phyloP scores from a whole-genome alignment of 2,888 invertebrate genomes.

The Nebria salina region DNA sequence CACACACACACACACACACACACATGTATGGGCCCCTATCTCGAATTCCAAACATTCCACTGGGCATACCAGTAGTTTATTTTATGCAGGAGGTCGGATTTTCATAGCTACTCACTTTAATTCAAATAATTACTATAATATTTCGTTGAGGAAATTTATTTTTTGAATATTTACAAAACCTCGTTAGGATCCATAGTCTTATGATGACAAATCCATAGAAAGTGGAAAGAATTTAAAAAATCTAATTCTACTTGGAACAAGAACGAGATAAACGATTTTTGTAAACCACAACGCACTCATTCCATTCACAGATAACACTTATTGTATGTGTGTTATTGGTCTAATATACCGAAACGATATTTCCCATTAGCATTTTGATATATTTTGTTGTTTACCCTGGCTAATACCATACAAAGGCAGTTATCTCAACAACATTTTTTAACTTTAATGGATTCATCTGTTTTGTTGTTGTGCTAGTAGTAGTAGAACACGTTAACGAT shows the following conservation, averaged over 20 bases:
- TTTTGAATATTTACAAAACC: too few relatives aligned
- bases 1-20: not conserved
- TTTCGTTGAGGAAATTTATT: too few relatives aligned
- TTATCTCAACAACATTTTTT: not conserved
- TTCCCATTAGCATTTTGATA: not conserved
- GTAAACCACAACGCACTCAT: not conserved
- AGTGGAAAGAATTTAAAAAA: not conserved
- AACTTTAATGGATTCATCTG: not conserved
- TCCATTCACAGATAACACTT: not conserved
- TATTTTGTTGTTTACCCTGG: not conserved
- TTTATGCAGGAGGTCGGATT: not conserved
- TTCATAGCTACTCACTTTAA: not conserved
- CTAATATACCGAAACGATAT: slow-evolving; percentile 1
- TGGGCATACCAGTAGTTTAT: not conserved
- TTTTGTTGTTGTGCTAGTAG: not conserved
- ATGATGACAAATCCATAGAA: too few relatives aligned
- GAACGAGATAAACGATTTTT: not conserved
- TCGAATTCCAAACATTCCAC: not conserved
- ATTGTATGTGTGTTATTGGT: not conserved
- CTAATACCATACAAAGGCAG: not conserved
- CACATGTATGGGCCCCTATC: not conserved
- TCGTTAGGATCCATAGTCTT: too few relatives aligned
- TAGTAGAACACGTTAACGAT: too few relatives aligned
- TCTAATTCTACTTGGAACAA: not conserved
- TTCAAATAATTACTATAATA: too few relatives aligned